These are phyloP conservation scores for Darevskia mixta DNA, from an alignment of 2,797 vertebrate genomes.

Conservation along the genomic window DNA sequence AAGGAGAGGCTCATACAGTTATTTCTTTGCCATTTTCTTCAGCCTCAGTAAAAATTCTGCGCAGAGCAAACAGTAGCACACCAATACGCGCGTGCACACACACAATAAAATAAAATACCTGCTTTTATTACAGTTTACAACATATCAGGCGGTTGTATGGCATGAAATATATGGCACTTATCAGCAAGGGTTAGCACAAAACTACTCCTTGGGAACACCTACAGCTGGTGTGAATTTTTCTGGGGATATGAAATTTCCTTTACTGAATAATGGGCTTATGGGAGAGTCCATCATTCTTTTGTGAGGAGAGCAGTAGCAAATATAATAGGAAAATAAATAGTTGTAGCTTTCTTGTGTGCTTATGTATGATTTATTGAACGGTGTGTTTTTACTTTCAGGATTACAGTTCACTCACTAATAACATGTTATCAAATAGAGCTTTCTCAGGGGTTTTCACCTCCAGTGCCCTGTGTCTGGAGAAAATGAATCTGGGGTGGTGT, in stretches of 20 bases:
- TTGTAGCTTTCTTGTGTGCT: slow-evolving; percentile 31
- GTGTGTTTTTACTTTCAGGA: slow-evolving; percentile 5
- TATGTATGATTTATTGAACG: slow-evolving; percentile 36
- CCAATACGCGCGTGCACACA: neutral
- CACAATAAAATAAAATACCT: neutral
- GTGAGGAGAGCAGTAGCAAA: slow-evolving; percentile 53
- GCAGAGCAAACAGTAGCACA: slow-evolving; percentile 54
- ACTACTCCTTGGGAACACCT: slow-evolving; percentile 51
- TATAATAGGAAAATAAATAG: slow-evolving; percentile 35
- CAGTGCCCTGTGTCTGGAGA: neutral
- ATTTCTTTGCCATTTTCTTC: slow-evolving; percentile 50
- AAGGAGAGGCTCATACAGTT: slow-evolving; percentile 48
- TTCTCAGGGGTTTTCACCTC: neutral
- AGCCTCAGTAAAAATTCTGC: slow-evolving; percentile 39
- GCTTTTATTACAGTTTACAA: slow-evolving; percentile 52
- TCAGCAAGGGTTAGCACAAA: slow-evolving; percentile 61
- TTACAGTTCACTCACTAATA: slow-evolving; percentile 12
- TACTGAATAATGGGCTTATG: slow-evolving; percentile 23
- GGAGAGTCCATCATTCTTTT: slow-evolving; percentile 26
- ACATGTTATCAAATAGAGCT: neutral
- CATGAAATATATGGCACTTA: slow-evolving; percentile 65
- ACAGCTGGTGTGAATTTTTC: slow-evolving; percentile 43
- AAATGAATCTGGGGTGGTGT: neutral
- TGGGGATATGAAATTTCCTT: neutral
- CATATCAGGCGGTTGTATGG: slow-evolving; percentile 47